These are phyloP conservation scores for Romanogobio albipinnatus DNA, from an alignment of 2,113 vertebrate species.

Conservation along the genomic window DNA sequence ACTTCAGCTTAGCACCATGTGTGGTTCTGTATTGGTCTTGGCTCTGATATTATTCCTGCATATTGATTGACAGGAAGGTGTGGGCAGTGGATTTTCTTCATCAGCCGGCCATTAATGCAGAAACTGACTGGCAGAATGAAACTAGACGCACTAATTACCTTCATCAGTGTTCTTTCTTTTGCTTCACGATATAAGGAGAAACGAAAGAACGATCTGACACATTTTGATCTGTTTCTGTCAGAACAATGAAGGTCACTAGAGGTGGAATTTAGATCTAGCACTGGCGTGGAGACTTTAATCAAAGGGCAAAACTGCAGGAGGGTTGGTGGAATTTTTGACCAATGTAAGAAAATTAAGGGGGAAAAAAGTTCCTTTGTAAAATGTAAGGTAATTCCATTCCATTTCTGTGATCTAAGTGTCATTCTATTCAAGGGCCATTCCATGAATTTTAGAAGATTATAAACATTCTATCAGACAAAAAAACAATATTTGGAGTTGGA, in stretches of 20 bases:
- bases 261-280: conserved; percentile 35
- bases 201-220: not conserved
- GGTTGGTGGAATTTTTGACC: not conserved
- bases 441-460: not conserved
- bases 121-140: conserved; percentile 9
- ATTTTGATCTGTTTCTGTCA: conserved; percentile 50
- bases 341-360: not conserved
- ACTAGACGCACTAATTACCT: conserved; percentile 61
- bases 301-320: conserved; percentile 14
- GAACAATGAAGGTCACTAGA: conserved; percentile 54
- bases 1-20: not conserved
- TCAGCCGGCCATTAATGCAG: not conserved
- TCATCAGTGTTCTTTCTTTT: conserved; percentile 46
- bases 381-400: not conserved
- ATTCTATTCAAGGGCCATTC: not conserved
- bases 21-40: not conserved
- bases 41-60: not conserved
- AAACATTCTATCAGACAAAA: not conserved
- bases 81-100: conserved; percentile 6
- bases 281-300: conserved; percentile 11
- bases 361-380: not conserved
- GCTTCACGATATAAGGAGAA: not conserved
- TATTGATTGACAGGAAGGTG: not conserved
- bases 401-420: not conserved
- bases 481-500: not conserved